Percentiles rank a stretch among this genome's conserved stretches.
Conservation (phyloP, 2,113 vertebrate species). For the Anoura caudifer region DNA sequence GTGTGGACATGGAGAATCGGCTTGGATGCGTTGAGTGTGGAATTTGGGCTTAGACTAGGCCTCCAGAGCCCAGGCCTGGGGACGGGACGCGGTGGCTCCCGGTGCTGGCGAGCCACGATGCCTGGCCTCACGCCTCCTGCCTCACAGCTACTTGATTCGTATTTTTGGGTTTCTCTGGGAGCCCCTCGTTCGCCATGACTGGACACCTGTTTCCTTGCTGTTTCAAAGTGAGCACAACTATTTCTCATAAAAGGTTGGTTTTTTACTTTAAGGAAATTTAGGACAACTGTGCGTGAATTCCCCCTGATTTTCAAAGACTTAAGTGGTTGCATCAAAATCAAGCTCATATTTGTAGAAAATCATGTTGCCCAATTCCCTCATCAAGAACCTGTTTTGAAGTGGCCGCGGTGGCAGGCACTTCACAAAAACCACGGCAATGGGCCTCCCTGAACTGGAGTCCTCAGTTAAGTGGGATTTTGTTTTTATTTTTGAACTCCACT, state of each 20-base stretch:
- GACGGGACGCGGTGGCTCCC: no score
- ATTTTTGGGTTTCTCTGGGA: neutral
- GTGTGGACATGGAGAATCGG: neutral
- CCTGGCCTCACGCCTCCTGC: neutral
- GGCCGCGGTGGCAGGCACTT: neutral
- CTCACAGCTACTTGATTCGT: neutral
- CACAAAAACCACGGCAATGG: neutral
- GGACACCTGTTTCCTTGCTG: constrained; percentile 3
- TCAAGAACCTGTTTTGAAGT: constrained; percentile 36
- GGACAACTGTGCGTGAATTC: constrained; percentile 61
- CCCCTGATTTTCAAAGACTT: constrained; percentile 61
- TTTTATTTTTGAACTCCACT: constrained; percentile 1
- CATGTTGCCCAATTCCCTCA: constrained; percentile 32
- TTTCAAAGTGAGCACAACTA: neutral
- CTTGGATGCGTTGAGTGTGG: neutral
- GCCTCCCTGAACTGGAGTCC: neutral
- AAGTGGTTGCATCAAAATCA: constrained; percentile 52
- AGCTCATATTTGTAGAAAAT: constrained; percentile 45
- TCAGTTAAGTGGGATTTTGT: constrained; percentile 3
- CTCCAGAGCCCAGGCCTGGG: neutral
- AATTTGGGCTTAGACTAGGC: neutral
- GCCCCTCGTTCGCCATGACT: neutral
- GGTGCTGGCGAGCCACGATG: neutral
- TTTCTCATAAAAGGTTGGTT: neutral
- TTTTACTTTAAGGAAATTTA: constrained; percentile 47